Percentiles rank a stretch among this genome's conserved stretches.
Evolutionary conservation across 2,113 vertebrate species (phyloP).

Genomic region (Ictalurus furcatus): DNA sequence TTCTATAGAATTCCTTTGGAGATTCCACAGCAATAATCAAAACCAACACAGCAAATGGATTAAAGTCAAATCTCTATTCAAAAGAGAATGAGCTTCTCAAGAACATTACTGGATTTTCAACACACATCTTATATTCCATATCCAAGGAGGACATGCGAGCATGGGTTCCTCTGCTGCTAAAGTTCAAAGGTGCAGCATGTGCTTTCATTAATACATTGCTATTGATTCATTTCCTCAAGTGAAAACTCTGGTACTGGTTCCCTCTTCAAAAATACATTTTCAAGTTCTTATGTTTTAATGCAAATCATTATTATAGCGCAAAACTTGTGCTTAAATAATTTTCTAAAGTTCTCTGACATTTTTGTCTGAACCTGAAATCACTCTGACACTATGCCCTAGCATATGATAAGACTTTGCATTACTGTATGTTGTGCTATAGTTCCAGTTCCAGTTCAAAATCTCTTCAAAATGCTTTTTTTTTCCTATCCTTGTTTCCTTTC

Average conservation of each 20-base stretch:
- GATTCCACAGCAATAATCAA: conserved; percentile 21
- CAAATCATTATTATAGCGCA: conserved; percentile 20
- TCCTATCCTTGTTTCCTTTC: background rate
- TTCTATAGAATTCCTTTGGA: conserved; percentile 34
- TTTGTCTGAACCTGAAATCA: conserved; percentile 2
- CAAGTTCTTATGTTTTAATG: conserved; percentile 58
- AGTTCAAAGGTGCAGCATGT: conserved; percentile 38
- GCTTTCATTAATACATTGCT: conserved; percentile 54
- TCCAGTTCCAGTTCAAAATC: background rate
- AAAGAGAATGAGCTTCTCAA: conserved; percentile 26
- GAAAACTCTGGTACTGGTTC: conserved; percentile 70
- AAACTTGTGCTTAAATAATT: conserved; percentile 17
- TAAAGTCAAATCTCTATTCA: conserved; percentile 25
- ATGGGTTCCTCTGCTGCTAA: conserved; percentile 6
- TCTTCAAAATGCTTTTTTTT: background rate
- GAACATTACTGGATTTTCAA: conserved; percentile 16
- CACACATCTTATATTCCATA: conserved; percentile 15
- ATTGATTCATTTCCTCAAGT: conserved; percentile 67
- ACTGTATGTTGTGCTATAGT: background rate
- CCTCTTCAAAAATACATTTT: conserved; percentile 70
- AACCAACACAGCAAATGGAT: conserved; percentile 15
- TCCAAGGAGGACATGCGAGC: conserved; percentile 16
- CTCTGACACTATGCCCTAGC: background rate
- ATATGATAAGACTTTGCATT: background rate
- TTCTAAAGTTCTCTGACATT: background rate